These are phyloP conservation scores for Sardinella longiceps DNA, from an alignment of 2,797 vertebrate species.

Conservation along the genomic window DNA sequence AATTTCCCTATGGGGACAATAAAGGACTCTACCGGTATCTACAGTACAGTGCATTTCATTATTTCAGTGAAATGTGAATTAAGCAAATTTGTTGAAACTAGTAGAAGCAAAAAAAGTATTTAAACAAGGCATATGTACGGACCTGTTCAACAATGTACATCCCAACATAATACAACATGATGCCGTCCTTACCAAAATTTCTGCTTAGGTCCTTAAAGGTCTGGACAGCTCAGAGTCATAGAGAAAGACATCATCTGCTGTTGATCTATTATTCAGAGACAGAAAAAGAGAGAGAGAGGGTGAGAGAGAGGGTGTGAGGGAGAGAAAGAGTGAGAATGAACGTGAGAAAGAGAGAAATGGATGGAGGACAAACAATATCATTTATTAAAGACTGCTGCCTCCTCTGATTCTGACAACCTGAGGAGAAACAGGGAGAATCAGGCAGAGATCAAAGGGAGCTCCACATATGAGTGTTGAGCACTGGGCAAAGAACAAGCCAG, in stretches of 20 bases:
- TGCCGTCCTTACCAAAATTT: background rate
- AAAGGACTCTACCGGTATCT: too few species aligned
- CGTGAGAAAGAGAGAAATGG: background rate
- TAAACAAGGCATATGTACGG: too few species aligned
- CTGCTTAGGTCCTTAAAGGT: background rate
- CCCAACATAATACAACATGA: background rate
- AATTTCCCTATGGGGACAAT: too few species aligned
- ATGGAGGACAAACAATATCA: slow-evolving; percentile 5
- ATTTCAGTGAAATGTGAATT: too few species aligned
- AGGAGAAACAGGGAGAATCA: background rate
- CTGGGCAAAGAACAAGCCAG: background rate
- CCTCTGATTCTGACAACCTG: background rate
- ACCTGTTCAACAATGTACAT: too few species aligned
- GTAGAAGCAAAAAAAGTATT: too few species aligned
- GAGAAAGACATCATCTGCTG: background rate
- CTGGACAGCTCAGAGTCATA: too few species aligned
- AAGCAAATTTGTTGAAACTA: too few species aligned
- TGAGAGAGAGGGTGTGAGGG: background rate
- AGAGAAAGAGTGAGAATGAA: background rate
- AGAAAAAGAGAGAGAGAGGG: background rate
- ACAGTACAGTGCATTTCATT: too few species aligned
- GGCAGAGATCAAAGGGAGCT: background rate
- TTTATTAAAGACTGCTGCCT: slow-evolving; percentile 34
- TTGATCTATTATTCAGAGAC: background rate
- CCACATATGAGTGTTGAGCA: background rate